Percentiles rank a stretch among this genome's conserved stretches.
Conservation (phyloP, 2,888 invertebrate genomes). For the Cantharis rufa region DNA sequence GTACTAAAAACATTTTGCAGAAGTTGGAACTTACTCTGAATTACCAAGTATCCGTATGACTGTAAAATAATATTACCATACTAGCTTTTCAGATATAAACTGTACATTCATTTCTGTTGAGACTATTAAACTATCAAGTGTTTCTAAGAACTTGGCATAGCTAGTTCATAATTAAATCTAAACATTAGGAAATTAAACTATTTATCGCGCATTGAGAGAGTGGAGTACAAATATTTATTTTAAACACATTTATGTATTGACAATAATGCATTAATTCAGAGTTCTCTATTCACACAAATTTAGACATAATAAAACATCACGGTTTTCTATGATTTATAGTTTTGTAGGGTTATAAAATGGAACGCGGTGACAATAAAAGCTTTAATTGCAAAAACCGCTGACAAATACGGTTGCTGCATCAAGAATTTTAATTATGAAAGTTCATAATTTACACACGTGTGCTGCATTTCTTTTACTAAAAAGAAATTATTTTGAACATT, state of each 20-base stretch:
- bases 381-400: constrained; percentile 37
- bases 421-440: constrained; percentile 36
- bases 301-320: constrained; percentile 28
- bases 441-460: constrained; percentile 29
- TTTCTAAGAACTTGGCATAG: neutral
- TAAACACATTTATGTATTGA: neutral
- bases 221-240: neutral
- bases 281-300: constrained; percentile 9
- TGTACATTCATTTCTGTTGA: neutral
- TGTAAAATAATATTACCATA: neutral
- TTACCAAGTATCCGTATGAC: neutral
- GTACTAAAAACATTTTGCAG: no score
- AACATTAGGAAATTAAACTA: neutral
- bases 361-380: constrained; percentile 35
- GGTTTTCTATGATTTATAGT: constrained; percentile 31
- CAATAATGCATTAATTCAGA: neutral
- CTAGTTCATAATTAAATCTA: neutral
- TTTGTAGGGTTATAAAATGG: constrained; percentile 33
- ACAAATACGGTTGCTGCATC: constrained; percentile 31
- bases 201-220: neutral
- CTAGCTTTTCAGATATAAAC: neutral
- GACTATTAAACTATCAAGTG: neutral
- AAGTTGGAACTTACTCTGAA: neutral
- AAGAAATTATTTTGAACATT: constrained; percentile 7
- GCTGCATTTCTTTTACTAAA: constrained; percentile 6